Conservation (phyloP, 2,113 vertebrate genomes). For the Ovis aries region DNA sequence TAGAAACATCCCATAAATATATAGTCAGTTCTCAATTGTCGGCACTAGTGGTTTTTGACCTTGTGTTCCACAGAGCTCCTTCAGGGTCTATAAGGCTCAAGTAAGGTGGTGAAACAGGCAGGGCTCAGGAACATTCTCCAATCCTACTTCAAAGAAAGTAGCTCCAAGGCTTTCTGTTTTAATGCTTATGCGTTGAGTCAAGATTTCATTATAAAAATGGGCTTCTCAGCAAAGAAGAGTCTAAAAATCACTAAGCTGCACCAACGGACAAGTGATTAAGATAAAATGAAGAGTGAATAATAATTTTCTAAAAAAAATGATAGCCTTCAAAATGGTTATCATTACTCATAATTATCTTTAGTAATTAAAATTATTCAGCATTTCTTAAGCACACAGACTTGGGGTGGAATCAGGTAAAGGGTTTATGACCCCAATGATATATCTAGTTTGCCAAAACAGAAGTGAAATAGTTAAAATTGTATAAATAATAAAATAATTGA, state of each 20-base stretch:
- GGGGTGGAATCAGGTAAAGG: neutral
- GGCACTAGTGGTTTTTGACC: neutral
- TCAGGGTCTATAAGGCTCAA: neutral
- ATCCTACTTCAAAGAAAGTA: neutral
- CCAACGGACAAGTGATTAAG: neutral
- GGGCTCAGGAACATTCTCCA: neutral
- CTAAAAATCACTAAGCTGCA: neutral
- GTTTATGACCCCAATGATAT: neutral
- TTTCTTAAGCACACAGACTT: conserved; percentile 20
- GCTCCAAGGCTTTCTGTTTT: neutral
- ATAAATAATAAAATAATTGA: neutral
- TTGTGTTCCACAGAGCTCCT: neutral
- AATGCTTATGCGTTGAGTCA: neutral
- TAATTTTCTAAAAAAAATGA: neutral
- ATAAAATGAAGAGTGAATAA: neutral
- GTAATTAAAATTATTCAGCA: conserved; percentile 13
- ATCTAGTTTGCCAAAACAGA: neutral
- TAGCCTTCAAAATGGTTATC: neutral
- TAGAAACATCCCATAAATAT: neutral
- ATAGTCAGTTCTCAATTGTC: neutral
- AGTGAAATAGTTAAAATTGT: conserved; percentile 2
- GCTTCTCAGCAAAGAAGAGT: neutral
- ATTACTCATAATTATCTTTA: conserved; percentile 10
- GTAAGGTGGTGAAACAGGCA: neutral
- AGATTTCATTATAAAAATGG: neutral